Evolutionary conservation across 2,113 vertebrate genomes (phyloP).

Genomic region (Semnornis frantzii): DNA sequence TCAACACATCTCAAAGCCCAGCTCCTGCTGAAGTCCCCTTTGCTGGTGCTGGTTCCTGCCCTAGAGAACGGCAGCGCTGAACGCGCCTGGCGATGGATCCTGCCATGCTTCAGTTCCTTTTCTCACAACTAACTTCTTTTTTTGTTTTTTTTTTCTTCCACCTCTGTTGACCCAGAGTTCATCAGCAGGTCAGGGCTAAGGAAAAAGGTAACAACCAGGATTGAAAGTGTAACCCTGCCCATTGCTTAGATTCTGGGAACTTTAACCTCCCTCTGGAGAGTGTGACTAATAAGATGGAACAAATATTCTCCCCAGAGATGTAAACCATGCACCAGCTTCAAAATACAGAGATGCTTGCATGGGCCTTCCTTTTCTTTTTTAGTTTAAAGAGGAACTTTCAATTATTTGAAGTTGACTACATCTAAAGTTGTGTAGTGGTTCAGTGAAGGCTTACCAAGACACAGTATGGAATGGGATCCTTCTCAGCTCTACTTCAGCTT

Average conservation of each 20-base stretch:
- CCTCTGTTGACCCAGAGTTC: constrained; percentile 59
- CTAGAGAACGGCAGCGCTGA: neutral
- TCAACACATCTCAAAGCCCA: neutral
- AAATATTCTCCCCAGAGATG: constrained; percentile 67
- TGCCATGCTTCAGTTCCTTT: constrained; percentile 28
- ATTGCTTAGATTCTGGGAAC: constrained; percentile 70
- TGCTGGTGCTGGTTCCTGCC: neutral
- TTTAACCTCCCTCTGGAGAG: constrained; percentile 69
- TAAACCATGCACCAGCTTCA: constrained; percentile 64
- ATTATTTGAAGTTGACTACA: neutral
- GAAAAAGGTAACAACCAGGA: constrained; percentile 51
- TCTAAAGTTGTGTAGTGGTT: neutral
- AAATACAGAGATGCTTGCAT: constrained; percentile 55
- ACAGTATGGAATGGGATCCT: neutral
- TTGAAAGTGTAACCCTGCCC: constrained; percentile 47
- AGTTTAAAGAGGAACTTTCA: neutral
- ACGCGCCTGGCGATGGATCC: neutral
- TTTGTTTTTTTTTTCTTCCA: constrained; percentile 11
- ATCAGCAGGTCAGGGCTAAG: constrained; percentile 67
- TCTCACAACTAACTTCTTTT: constrained; percentile 59
- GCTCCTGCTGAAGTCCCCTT: neutral
- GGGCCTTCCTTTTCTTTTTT: neutral
- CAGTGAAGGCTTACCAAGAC: neutral
- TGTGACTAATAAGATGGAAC: constrained; percentile 74
- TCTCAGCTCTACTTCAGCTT: neutral